These are phyloP conservation scores for Musca vetustissima DNA, from an alignment of 1,140 invertebrate genomes.

Conservation along the genomic window DNA sequence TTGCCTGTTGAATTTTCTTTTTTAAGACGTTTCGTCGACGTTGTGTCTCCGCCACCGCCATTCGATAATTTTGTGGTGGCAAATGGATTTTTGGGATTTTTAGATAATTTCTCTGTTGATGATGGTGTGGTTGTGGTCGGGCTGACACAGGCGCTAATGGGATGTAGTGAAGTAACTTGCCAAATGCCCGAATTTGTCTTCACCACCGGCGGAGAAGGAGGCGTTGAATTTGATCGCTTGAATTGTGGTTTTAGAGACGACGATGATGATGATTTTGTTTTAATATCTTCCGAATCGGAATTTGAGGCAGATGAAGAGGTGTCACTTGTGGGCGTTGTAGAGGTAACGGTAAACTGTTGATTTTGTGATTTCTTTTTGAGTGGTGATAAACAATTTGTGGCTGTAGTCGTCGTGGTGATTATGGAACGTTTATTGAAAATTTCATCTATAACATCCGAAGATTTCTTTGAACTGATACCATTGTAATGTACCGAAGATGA, in stretches of 20 bases:
- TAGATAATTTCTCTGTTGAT: constrained; percentile 24
- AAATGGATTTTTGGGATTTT: constrained; percentile 55
- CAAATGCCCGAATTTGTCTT: constrained; percentile 53
- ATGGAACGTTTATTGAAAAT: constrained; percentile 43
- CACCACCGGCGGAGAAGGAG: constrained; percentile 52
- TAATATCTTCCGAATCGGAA: constrained; percentile 25
- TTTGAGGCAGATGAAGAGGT: neutral
- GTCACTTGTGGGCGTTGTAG: constrained; percentile 10
- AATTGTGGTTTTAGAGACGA: constrained; percentile 23
- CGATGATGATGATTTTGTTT: no score
- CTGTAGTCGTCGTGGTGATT: neutral
- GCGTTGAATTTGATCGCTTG: constrained; percentile 35
- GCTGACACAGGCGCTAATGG: constrained; percentile 20
- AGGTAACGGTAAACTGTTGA: constrained; percentile 14
- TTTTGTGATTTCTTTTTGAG: constrained; percentile 19
- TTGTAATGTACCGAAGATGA: constrained; percentile 32
- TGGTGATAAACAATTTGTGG: neutral
- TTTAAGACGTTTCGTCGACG: constrained; percentile 39
- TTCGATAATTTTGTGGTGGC: constrained; percentile 48
- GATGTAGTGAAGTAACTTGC: constrained; percentile 41
- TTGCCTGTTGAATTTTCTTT: constrained; percentile 15
- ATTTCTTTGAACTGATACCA: constrained; percentile 34
- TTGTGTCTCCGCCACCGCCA: constrained; percentile 36
- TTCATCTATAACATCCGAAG: constrained; percentile 48
- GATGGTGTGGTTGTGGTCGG: no score